Conservation (phyloP, 2,797 vertebrate genomes). For the Orestias chungarensis region DNA sequence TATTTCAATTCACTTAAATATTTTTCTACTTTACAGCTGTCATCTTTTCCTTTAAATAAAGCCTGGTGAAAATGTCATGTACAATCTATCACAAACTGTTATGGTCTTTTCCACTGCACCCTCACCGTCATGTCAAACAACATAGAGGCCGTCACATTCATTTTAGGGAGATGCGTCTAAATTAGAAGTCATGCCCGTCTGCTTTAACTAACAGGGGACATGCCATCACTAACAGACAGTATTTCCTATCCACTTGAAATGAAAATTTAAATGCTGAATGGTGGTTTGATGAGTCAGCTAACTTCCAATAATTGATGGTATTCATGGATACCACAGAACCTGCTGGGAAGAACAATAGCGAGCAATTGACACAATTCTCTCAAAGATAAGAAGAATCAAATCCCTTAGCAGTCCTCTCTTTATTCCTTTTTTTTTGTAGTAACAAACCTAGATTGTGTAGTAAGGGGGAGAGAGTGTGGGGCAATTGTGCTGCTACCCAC, state of each 20-base stretch:
- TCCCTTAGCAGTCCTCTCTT: conserved; percentile 55
- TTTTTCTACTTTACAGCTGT: not conserved
- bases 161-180: conserved; percentile 40
- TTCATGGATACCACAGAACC: conserved; percentile 25
- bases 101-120: conserved; percentile 12
- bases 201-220: conserved; percentile 41
- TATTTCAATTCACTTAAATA: not conserved
- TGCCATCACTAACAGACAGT: conserved; percentile 38
- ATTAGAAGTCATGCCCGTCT: conserved; percentile 49
- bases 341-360: conserved; percentile 47
- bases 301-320: conserved; percentile 27
- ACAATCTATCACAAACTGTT: conserved; percentile 30
- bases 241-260: conserved; percentile 29
- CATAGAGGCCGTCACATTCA: conserved; percentile 38
- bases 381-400: conserved; percentile 60
- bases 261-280: conserved; percentile 28
- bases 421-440: conserved; percentile 65
- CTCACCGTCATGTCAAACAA: conserved; percentile 45
- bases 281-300: conserved; percentile 20
- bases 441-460: conserved; percentile 65
- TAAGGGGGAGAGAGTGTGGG: conserved; percentile 56
- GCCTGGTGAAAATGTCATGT: conserved; percentile 20
- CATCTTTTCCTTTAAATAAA: conserved; percentile 5
- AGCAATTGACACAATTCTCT: conserved; percentile 49
- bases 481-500: conserved; percentile 69